phyloP scores from a whole-genome alignment of 2,797 vertebrate species.

The Falco columbarius region DNA sequence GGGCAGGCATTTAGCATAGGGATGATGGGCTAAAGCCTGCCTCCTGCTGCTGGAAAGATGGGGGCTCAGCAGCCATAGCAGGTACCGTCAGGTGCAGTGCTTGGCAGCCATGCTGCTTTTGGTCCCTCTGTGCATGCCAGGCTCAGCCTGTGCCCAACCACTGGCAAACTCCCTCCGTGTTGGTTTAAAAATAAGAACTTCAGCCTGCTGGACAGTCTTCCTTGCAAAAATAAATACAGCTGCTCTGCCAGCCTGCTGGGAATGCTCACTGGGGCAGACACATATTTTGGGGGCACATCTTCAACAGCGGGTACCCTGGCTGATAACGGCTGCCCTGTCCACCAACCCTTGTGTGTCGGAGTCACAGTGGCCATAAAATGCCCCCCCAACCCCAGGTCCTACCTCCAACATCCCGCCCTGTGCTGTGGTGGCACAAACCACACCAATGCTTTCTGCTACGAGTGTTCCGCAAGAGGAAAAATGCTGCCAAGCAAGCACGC shows the following conservation, averaged over 20 bases:
- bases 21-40: fast-evolving
- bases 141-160: neutral
- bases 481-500: fast-evolving
- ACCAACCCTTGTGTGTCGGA: fast-evolving
- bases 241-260: neutral
- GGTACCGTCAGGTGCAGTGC: neutral
- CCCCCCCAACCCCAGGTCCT: neutral
- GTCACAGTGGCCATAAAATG: neutral
- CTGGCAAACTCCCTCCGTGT: neutral
- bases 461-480: neutral
- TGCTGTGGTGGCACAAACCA: neutral
- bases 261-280: neutral
- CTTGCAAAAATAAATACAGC: neutral
- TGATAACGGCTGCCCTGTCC: neutral
- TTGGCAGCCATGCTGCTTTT: neutral
- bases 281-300: neutral
- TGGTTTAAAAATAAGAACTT: neutral
- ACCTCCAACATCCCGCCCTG: neutral
- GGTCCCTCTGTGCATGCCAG: neutral
- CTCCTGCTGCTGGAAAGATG: neutral
- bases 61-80: neutral
- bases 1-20: fast-evolving
- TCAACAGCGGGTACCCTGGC: neutral
- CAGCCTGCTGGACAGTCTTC: neutral
- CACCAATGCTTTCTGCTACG: fast-evolving